phyloP scores from a whole-genome alignment of 37 sponge, comb jelly and placozoan genomes.

The Spongia lamella region DNA sequence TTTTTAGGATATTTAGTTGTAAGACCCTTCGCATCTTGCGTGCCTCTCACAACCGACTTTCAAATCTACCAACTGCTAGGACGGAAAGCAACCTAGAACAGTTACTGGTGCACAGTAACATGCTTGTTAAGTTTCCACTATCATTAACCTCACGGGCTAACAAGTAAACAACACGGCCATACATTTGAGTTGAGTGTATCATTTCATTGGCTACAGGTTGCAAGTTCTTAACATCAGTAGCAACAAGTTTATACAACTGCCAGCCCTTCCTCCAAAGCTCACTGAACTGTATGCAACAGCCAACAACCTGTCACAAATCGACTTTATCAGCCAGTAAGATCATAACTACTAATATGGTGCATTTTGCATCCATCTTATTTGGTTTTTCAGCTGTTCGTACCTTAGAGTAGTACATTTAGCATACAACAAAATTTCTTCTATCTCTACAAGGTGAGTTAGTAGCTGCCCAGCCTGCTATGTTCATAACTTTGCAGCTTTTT shows the following conservation, averaged over 20 bases:
- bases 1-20: slow-evolving; percentile 42
- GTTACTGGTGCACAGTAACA: slow-evolving; percentile 68
- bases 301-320: too few species aligned
- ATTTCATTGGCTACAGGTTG: slow-evolving; percentile 21
- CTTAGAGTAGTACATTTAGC: too few species aligned
- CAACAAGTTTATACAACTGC: slow-evolving; percentile 49
- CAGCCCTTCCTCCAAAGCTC: slow-evolving; percentile 18
- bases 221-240: slow-evolving; percentile 45
- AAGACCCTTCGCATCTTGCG: slow-evolving; percentile 31
- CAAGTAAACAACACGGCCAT: slow-evolving; percentile 11
- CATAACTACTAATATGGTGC: too few species aligned
- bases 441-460: too few species aligned
- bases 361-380: too few species aligned
- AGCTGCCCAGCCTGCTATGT: too few species aligned
- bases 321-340: too few species aligned
- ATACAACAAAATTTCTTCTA: too few species aligned
- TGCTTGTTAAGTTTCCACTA: slow-evolving; percentile 42
- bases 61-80: slow-evolving; percentile 34
- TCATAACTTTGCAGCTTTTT: too few species aligned
- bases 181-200: not conserved
- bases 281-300: slow-evolving; percentile 30
- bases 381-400: too few species aligned
- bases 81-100: slow-evolving; percentile 20
- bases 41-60: slow-evolving; percentile 37
- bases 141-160: slow-evolving; percentile 26